Base-by-base conservation (phyloP, 2,888 invertebrate genomes). In the Zootermopsis nevadensis region DNA sequence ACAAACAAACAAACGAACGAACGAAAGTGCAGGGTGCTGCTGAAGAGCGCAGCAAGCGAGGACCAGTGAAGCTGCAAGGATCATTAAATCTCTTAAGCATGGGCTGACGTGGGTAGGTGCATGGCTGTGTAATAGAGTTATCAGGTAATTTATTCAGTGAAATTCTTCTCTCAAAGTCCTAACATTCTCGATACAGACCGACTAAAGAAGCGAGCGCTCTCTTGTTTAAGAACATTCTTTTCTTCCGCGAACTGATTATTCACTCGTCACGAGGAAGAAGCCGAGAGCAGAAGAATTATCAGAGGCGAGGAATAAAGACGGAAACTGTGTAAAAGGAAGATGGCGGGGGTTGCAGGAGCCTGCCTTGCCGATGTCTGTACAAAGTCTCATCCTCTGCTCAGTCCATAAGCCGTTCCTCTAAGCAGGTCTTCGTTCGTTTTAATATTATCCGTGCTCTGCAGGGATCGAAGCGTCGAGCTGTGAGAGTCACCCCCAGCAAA, bases 101-200 rank as follows among this genome's bases (percentile, higher is more conserved):
- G 31, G 33, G 69, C 31, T 69, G 69, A 69, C 33, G 69, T 27
- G 19, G 48, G 66, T 69, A 69, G 69, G 69, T 69, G 69, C 33
- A 69, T 69, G 69, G 33, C 33, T 30, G 74, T 3, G 74, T 74
- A 74, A 74, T 74, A 12, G 74, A 74, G 74, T 74, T 74, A 74
- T 74, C 74, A 74, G 74, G 74, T 74, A 74, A 74, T 74, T 74
- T 74, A 74, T 74, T 38, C 74, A 74, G 38, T 74, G 33, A 74
- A 74, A 74, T 74, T 74, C 74, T 74, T 74, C 74, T 38, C 22
- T 74, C n/a, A 42, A 42, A 74, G 38, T 74, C 74, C 74, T 38
- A 38, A 74, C 74, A 74, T 74, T 35, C 74, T 74, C 74, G 74
- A 74, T 74, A 74, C 74, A 74, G 38, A 38, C 38, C 69, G 38